Percentiles rank a stretch among this genome's conserved stretches.
Conservation (phyloP, 23 tunicate species). For the Pegea sp. region DNA sequence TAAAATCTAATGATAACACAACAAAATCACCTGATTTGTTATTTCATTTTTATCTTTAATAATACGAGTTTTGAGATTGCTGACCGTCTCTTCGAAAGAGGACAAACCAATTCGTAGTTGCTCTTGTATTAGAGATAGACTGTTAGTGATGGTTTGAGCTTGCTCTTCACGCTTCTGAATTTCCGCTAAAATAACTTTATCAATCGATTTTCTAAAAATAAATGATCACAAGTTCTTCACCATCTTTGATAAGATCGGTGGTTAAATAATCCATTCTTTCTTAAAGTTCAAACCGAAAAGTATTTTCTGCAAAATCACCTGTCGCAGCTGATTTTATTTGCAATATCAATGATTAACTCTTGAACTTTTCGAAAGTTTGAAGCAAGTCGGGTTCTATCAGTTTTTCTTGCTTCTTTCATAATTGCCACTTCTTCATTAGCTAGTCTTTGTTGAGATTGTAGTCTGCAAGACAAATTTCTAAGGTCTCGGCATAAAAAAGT, state of each 20-base stretch:
- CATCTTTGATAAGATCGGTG: too few species aligned
- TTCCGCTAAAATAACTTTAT: conserved; percentile 73
- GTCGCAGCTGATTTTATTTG: conserved; percentile 17
- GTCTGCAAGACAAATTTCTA: conserved; percentile 8
- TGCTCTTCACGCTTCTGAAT: conserved; percentile 71
- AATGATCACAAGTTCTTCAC: too few species aligned
- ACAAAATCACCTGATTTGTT: conserved; percentile 29
- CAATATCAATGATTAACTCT: conserved; percentile 15
- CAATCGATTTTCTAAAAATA: conserved; percentile 51
- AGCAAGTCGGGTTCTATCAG: conserved; percentile 22
- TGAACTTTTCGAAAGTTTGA: conserved; percentile 21
- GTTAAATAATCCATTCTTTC: too few species aligned
- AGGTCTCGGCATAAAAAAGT: not conserved
- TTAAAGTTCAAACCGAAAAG: too few species aligned
- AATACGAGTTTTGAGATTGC: conserved; percentile 39
- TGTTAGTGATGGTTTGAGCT: conserved; percentile 6
- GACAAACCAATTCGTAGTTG: conserved; percentile 74
- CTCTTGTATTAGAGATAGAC: conserved; percentile 45
- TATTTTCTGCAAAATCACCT: conserved; percentile 12
- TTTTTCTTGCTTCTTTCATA: conserved; percentile 47
- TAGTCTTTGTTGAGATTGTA: conserved; percentile 65
- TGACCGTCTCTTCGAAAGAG: conserved; percentile 51
- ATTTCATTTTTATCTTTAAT: conserved; percentile 27
- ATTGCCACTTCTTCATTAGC: conserved; percentile 56
- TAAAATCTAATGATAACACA: too few species aligned